Conservation (phyloP, 2,888 invertebrate genomes). For the Gibbula magus region DNA sequence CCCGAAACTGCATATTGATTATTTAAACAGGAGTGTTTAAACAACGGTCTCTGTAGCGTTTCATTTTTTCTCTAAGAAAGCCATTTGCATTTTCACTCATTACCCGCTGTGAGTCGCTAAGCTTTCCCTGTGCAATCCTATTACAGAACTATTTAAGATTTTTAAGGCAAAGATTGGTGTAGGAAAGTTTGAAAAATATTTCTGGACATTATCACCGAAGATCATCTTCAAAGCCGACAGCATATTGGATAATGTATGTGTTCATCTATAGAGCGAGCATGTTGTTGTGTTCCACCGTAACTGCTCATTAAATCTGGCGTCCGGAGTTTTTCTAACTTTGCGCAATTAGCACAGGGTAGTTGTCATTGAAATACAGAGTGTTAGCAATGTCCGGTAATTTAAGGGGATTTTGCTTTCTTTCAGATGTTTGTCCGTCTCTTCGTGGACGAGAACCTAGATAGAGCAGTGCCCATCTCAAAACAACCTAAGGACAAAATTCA, state of each 20-base stretch:
- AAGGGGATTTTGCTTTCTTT: conserved; percentile 31
- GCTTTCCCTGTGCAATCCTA: background rate
- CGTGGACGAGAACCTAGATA: conserved; percentile 96
- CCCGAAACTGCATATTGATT: background rate
- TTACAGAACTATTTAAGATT: background rate
- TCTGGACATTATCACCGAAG: too few relatives aligned
- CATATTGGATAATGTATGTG: background rate
- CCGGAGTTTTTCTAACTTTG: background rate
- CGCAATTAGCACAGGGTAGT: background rate
- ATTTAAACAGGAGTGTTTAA: background rate
- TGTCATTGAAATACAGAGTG: background rate
- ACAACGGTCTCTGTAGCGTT: conserved; percentile 6
- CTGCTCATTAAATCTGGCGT: conserved; percentile 2
- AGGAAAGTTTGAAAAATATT: too few relatives aligned
- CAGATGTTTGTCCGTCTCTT: conserved; percentile 98
- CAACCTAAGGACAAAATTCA: conserved; percentile 98
- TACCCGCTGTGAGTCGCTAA: background rate
- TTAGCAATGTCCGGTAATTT: background rate
- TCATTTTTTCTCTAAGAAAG: background rate
- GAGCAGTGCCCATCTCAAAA: conserved; percentile 97
- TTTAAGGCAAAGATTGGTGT: too few relatives aligned
- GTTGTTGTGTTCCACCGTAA: background rate
- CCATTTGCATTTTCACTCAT: conserved; percentile 14
- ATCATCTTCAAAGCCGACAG: background rate
- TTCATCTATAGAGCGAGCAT: background rate